Conservation (phyloP, 2,888 invertebrate species). For the Ophraella communa region DNA sequence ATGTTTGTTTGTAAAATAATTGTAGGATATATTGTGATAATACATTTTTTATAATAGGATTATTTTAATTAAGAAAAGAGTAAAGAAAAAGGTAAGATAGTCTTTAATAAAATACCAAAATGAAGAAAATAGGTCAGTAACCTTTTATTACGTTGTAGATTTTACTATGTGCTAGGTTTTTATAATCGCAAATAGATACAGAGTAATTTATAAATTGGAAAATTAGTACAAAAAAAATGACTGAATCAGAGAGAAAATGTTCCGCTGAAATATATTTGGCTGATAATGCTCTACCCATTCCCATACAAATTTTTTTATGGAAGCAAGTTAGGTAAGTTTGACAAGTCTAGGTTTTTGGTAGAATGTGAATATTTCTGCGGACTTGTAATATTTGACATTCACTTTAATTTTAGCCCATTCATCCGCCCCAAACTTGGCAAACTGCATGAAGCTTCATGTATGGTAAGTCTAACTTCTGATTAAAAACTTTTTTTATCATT, state of each 20-base stretch:
- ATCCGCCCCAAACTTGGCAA: conserved; percentile 94
- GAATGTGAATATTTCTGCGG: neutral
- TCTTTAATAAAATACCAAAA: no score
- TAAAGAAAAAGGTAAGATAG: no score
- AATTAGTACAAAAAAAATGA: conserved; percentile 63
- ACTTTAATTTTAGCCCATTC: conserved; percentile 78
- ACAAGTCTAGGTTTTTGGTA: neutral
- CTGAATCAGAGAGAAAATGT: conserved; percentile 38
- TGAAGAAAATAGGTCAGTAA: no score
- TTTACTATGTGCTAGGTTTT: no score
- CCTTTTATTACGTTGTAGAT: no score
- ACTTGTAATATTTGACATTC: neutral
- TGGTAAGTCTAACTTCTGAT: no score
- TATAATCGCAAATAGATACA: no score
- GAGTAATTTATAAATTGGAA: no score
- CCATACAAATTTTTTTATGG: conserved; percentile 98
- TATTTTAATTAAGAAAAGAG: neutral
- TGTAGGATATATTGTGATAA: no score
- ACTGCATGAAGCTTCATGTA: conserved; percentile 95
- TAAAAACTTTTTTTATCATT: no score
- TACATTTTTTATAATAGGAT: no score
- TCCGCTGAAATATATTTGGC: conserved; percentile 68
- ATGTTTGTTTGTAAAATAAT: neutral
- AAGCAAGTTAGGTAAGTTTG: conserved; percentile 81
- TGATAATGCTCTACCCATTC: conserved; percentile 87